Base-by-base conservation (phyloP, 1,140 invertebrate genomes). In the Trigoniulus corallinus region DNA sequence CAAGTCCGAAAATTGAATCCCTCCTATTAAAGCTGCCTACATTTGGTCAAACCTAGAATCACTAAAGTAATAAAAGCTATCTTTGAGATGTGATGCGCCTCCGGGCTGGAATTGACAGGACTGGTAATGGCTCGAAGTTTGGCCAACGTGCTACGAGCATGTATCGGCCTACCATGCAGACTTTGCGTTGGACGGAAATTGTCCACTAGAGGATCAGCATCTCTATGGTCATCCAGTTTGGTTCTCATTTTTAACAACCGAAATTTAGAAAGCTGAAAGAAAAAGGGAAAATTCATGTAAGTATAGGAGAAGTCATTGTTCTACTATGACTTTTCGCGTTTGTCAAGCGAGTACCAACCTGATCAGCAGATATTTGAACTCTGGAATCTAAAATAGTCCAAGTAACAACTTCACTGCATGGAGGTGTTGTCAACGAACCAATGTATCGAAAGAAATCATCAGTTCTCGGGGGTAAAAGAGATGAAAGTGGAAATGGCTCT, bases 401-500 rank as follows among this genome's bases (percentile, higher is more conserved):
- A 7, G 46, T 47, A 24, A 71, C 68, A 48, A 58, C 62, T 45
- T 70, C 66, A 48, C 59, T 61, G 51, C 69, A 71, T 0, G 59
- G 61, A 2, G 69, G 69, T 20, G 68, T 69, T 3, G 69, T 71
- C n/a, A 71, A 53, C 1, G 67, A 69, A 0, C 69, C 69, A 42
- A 62, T 56, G 55, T 71, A 71, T 1, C 63, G 56, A 53, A 58
- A 71, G 54, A 55, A 60, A 4, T 47, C 42, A 20, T 18, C 18
- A 7, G 4, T 44, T 18, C 18, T 7, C 4, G 12, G 4, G 18
- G 42, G 42, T 7, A 44, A 12, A 24, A 44, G 42, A 44, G 7
- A 7, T 7, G 7, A 10, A 7, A 44, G 18, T 7, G 42, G 39
- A 23, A 4, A 3, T 23, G 45, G 48, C 12, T 49, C 3, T n/a